Conservation (phyloP, 2,888 invertebrate genomes). For the Pachliopta kotzebuea region DNA sequence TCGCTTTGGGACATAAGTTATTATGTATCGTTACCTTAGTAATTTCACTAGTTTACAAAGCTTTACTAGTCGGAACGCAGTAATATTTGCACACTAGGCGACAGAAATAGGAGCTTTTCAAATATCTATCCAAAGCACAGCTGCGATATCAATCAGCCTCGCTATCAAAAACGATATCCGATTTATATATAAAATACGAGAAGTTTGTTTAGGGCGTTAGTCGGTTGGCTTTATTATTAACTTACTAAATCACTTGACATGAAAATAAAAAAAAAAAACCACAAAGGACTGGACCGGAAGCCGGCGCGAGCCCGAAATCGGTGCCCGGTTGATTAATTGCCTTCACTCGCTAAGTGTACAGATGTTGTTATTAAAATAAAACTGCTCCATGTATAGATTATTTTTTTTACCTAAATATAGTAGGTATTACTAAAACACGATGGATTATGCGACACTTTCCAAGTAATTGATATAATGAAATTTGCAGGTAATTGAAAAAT, state of each 20-base stretch:
- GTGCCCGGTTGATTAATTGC: conserved; percentile 69
- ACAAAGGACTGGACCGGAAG: conserved; percentile 38
- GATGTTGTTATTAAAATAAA: conserved; percentile 23
- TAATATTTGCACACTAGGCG: too few species aligned
- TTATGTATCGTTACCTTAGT: too few species aligned
- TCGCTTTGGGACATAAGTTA: too few species aligned
- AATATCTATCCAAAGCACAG: too few species aligned
- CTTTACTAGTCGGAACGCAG: too few species aligned
- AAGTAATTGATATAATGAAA: too few species aligned
- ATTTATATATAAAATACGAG: background rate
- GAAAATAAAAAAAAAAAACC: conserved; percentile 28
- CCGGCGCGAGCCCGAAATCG: conserved; percentile 45
- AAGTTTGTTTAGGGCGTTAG: conserved; percentile 4
- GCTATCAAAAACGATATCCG: background rate
- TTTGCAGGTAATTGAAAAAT: too few species aligned
- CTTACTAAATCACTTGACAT: conserved; percentile 26
- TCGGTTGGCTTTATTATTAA: conserved; percentile 7
- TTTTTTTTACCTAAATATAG: too few species aligned
- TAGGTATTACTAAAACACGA: too few species aligned
- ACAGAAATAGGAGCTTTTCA: too few species aligned
- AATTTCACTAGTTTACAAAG: too few species aligned
- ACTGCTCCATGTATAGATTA: background rate
- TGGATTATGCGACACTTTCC: too few species aligned
- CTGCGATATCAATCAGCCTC: background rate
- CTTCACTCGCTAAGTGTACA: conserved; percentile 43